A percentile compares a stretch with the other conserved stretches of the same genome.
These are phyloP conservation scores for Cranoglanis bouderius DNA, from an alignment of 2,113 vertebrate genomes.

Conservation along the genomic window DNA sequence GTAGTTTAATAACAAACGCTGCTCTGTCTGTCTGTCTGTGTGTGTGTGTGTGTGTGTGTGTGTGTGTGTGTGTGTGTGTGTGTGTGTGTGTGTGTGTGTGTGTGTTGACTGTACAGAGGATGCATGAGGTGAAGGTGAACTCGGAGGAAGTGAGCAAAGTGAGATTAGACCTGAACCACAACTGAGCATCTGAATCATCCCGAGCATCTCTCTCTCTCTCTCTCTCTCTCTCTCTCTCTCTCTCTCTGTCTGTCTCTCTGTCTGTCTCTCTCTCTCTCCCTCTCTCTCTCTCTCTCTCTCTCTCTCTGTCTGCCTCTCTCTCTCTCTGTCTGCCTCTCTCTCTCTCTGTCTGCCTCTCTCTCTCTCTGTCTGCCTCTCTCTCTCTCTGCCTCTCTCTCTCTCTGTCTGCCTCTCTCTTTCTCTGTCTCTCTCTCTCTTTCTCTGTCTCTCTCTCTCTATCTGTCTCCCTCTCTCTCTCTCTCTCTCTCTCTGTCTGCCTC, in stretches of 20 bases:
- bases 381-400: background rate
- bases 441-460: background rate
- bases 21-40: no score
- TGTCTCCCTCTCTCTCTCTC: background rate
- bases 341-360: background rate
- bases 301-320: no score
- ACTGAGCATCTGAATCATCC: no score
- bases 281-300: no score
- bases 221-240: background rate
- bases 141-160: constrained; percentile 16
- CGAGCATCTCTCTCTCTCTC: background rate
- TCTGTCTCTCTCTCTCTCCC: no score
- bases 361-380: background rate
- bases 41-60: background rate
- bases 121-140: background rate
- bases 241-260: no score
- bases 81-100: background rate
- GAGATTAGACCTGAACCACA: constrained; percentile 6
- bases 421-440: no score
- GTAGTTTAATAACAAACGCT: no score
- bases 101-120: no score
- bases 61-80: background rate
- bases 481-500: background rate
- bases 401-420: no score
- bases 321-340: no score